Evolutionary conservation across 1,140 invertebrate genomes (phyloP).

Genomic region (Condylostylus longicornis): DNA sequence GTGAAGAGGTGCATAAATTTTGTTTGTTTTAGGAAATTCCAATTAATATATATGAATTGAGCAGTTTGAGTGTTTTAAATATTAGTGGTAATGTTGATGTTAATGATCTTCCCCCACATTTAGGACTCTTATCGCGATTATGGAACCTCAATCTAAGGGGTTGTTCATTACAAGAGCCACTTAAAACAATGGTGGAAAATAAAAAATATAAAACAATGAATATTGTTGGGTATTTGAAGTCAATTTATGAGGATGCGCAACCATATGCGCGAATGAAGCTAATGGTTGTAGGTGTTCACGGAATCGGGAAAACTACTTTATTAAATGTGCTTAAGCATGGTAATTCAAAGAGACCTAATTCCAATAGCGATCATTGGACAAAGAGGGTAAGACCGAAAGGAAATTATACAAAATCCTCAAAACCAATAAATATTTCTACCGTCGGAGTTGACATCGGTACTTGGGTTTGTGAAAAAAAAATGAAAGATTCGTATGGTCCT

Average conservation of each 20-base stretch:
- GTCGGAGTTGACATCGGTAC: conserved; percentile 94
- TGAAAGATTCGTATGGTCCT: conserved; percentile 57
- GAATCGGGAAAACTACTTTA: conserved; percentile 84
- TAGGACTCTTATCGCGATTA: conserved; percentile 80
- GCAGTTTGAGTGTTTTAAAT: conserved; percentile 85
- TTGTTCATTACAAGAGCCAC: conserved; percentile 74
- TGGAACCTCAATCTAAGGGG: conserved; percentile 92
- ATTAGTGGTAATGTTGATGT: conserved; percentile 78
- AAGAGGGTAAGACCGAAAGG: conserved; percentile 59
- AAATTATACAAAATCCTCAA: conserved; percentile 56
- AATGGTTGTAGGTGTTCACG: conserved; percentile 92
- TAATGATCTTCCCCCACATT: conserved; percentile 76
- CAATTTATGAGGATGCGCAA: conserved; percentile 75
- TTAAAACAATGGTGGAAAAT: conserved; percentile 82
- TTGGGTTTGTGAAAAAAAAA: conserved; percentile 78
- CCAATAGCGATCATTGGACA: conserved; percentile 60
- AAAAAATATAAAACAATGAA: conserved; percentile 94
- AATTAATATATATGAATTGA: conserved; percentile 67
- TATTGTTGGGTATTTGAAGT: conserved; percentile 88
- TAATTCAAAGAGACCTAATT: conserved; percentile 18
- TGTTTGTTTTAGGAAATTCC: conserved; percentile 50
- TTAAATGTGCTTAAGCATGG: conserved; percentile 70
- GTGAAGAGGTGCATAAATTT: no score
- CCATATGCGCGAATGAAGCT: conserved; percentile 92
- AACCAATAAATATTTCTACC: conserved; percentile 76